phyloP scores from a whole-genome alignment of 1,140 invertebrate genomes.

The Zophobas morio region DNA sequence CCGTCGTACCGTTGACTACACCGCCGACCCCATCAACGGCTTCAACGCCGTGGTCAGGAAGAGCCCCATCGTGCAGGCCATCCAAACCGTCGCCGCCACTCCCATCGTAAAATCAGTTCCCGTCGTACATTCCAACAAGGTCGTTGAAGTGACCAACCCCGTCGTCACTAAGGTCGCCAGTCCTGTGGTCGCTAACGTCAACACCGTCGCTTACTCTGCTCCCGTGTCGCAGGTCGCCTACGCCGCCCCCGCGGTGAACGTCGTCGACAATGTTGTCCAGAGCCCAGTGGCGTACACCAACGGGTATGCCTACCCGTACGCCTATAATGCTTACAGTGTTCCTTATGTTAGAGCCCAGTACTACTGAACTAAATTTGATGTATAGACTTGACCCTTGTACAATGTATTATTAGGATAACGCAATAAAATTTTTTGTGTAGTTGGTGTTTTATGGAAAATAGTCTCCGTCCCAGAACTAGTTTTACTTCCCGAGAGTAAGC shows the following conservation, averaged over 20 bases:
- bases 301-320: conserved; percentile 8
- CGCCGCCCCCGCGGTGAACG: neutral
- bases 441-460: neutral
- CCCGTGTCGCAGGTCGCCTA: conserved; percentile 11
- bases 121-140: conserved; percentile 6
- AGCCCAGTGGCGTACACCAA: conserved; percentile 12
- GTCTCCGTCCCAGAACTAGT: too few relatives aligned
- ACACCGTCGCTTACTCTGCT: conserved; percentile 19
- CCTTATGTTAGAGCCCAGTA: conserved; percentile 32
- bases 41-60: conserved; percentile 68
- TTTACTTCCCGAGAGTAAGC: too few relatives aligned
- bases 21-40: conserved; percentile 71
- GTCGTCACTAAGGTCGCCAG: conserved; percentile 22
- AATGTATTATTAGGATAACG: conserved; percentile 25
- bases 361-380: neutral
- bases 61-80: conserved; percentile 55
- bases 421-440: conserved; percentile 1
- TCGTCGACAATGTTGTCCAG: neutral
- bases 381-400: conserved; percentile 29
- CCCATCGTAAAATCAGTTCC: conserved; percentile 2
- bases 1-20: conserved; percentile 77
- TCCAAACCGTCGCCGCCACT: conserved; percentile 16
- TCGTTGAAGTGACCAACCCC: neutral
- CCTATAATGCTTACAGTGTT: conserved; percentile 16
- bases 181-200: conserved; percentile 25